Evolutionary conservation across 2,888 invertebrate genomes (phyloP), one percentile per base, ranked within the genome.

Genomic region (Euplagia quadripunctaria): DNA sequence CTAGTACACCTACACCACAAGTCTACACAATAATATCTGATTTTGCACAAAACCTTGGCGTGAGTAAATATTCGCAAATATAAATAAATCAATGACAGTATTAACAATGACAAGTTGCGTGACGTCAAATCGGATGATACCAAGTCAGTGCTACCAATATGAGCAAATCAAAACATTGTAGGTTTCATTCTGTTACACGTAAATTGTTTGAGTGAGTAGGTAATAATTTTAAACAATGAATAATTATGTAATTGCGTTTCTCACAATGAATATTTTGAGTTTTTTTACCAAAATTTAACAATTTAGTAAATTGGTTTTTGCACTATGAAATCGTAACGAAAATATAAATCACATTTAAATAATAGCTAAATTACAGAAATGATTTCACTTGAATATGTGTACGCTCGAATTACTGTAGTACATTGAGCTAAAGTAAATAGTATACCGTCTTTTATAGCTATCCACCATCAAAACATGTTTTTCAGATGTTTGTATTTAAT

Each of bases 121-220:
- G 92, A 94, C 94, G 94, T 94, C 86, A 91, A 90, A 94, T 94
- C 94, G 90, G 82, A 87, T 90, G 92, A 94, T 94, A 12, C n/a
- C n/a, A n/a, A n/a, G n/a, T 17, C 80, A 75, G 49, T 16, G 9
- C 74, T 91, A 81, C 93, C 94, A 93, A 93, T 88, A 42, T 83
- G 42, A 87, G 77, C 74, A 79, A 84, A 90, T 85, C 87, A 90
- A 87, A 90, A 89, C 87, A 91, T 89, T 88, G 79, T 75, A 8
- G 4, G 52, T 63, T 58, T 78, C 79, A 76, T 81, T 82, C 78
- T 82, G 75, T n/a, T n/a, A n/a, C n/a, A n/a, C n/a, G n/a, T n/a
- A n/a, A n/a, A n/a, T n/a, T n/a, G n/a, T n/a, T n/a, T n/a, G n/a
- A n/a, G n/a, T n/a, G n/a, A n/a, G n/a, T n/a, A n/a, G n/a, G n/a